Evolutionary conservation across 1,140 invertebrate species (phyloP).

Genomic region (Ceratosolen fusciceps): DNA sequence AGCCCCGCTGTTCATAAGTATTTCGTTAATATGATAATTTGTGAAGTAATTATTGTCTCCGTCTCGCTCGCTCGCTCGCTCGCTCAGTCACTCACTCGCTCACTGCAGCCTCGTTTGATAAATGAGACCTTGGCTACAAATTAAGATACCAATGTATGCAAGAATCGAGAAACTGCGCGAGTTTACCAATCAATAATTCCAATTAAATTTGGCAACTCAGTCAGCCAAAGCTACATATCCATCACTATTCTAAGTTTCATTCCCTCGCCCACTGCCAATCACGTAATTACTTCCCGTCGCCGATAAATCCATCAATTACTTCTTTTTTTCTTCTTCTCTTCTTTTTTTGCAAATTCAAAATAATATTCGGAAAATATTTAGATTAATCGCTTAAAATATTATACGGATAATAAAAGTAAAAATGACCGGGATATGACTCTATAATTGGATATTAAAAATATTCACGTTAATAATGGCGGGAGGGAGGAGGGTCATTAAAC

Average conservation of each 20-base stretch:
- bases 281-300: conserved; percentile 61
- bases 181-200: conserved; percentile 68
- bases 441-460: neutral
- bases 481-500: neutral
- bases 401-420: neutral
- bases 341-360: neutral
- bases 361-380: neutral
- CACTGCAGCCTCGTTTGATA: neutral
- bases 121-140: conserved; percentile 19
- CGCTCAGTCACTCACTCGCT: neutral
- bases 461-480: neutral
- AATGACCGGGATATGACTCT: neutral
- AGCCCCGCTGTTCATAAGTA: too few relatives aligned
- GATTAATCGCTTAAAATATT: neutral
- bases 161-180: conserved; percentile 61
- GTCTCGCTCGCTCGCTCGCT: too few relatives aligned
- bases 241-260: conserved; percentile 32
- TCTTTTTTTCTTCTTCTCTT: too few relatives aligned
- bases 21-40: neutral
- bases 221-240: conserved; percentile 25
- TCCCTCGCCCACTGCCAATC: conserved; percentile 51
- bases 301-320: conserved; percentile 18
- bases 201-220: conserved; percentile 67
- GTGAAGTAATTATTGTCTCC: neutral
- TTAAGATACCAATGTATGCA: conserved; percentile 38